Base-by-base conservation (phyloP, 2,888 invertebrate genomes). In the Thecocarcelia acutangulata region DNA sequence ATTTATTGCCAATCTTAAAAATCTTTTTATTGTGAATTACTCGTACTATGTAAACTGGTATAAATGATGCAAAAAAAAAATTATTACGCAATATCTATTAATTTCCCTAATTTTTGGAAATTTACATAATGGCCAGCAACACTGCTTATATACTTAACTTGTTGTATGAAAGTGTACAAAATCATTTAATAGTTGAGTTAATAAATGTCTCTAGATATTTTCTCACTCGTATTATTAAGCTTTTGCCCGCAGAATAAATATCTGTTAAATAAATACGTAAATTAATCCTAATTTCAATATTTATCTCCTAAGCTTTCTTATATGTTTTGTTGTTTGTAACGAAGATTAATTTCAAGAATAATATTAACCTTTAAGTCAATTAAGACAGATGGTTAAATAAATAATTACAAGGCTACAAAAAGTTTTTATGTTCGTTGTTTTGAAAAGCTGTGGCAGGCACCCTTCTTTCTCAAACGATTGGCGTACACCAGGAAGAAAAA, bases 231-330 rank as follows among this genome's bases (percentile, higher is more conserved):
- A n/a, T 24, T n/a, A 37, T 19, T 11, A 15, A 5, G 17, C 5
- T 54, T 33, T 33, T 58, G 0, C 12, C 17, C 33, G 33, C 9
- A 33, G 33, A 9, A 8, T 9, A 33, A 61, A 33, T 63, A 44
- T 63, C 44, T 54, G 44, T 19, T 63, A 33, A 52, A 63, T 63
- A 69, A 69, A 61, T 54, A 68, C 58, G 12, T 68, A 69, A 61
- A 76, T 68, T 63, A 80, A 80, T 70, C 64, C 52, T 66, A 75
- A 64, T 75, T 75, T 70, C 64, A 80, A 80, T 80, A 70, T 80
- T 75, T 75, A 64, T 64, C 58, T 33, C 5, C 9, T 28, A 3
- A 58, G 37, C 63, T 73, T 37, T 46, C 9, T 58, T 46, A 56
- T 19, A 63, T 37, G n/a, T 21, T 28, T 50, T 72, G 52, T 61